phyloP scores from a whole-genome alignment of 2,113 vertebrate genomes.

The Triplophysa rosa region DNA sequence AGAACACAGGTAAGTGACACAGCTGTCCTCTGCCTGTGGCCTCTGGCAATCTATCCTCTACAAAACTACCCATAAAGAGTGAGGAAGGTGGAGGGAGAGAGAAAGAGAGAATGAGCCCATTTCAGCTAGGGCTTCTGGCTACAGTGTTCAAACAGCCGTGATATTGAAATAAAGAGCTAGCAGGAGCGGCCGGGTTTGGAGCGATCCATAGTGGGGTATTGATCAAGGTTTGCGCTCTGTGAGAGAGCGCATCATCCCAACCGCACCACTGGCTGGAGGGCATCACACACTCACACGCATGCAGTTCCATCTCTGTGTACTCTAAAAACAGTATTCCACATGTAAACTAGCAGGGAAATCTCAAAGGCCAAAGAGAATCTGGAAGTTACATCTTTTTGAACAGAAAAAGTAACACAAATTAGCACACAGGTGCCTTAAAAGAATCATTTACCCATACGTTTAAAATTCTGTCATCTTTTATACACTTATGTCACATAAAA shows the following conservation, averaged over 20 bases:
- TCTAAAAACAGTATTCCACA: constrained; percentile 52
- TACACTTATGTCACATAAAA: too few species aligned
- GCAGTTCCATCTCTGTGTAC: constrained; percentile 51
- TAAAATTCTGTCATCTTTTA: too few species aligned
- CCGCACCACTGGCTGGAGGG: constrained; percentile 64
- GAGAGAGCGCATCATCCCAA: constrained; percentile 64
- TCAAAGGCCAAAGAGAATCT: constrained; percentile 40
- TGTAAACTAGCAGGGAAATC: constrained; percentile 59
- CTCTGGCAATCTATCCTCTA: constrained; percentile 69
- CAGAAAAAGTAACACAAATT: neutral
- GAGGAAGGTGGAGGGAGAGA: constrained; percentile 20
- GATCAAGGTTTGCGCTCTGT: constrained; percentile 79
- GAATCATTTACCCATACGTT: too few species aligned
- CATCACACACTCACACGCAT: constrained; percentile 45
- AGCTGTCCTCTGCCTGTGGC: constrained; percentile 73
- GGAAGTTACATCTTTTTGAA: neutral
- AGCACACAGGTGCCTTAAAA: too few species aligned
- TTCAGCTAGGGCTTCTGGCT: constrained; percentile 67
- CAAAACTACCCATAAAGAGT: constrained; percentile 63
- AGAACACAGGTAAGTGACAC: constrained; percentile 77
- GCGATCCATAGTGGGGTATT: constrained; percentile 77
- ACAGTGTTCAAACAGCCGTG: constrained; percentile 77
- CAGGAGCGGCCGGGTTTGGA: constrained; percentile 68
- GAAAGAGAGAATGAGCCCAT: constrained; percentile 39
- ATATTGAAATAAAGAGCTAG: constrained; percentile 77